These are phyloP conservation scores for Gobio occitaniae DNA, from an alignment of 2,797 vertebrate species.

Conservation along the genomic window DNA sequence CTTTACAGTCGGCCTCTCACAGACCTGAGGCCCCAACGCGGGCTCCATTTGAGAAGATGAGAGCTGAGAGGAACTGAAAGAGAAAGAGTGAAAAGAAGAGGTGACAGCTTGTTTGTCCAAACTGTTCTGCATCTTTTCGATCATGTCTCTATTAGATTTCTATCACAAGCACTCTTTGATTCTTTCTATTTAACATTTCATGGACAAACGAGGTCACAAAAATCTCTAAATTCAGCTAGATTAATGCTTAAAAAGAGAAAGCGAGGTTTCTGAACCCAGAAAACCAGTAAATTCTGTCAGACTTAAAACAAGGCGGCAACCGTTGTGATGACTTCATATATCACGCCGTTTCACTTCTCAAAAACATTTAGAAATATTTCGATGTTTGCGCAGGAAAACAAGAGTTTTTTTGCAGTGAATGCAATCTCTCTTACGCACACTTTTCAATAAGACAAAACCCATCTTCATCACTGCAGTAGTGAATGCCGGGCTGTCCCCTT, in stretches of 20 bases:
- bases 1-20: conserved; percentile 55
- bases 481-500: conserved; percentile 65
- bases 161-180: conserved; percentile 19
- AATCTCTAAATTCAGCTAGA: conserved; percentile 37
- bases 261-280: conserved; percentile 65
- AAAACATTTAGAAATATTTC: neutral
- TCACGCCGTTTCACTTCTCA: neutral
- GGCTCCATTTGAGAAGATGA: conserved; percentile 68
- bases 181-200: conserved; percentile 63
- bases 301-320: neutral
- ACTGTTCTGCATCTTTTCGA: neutral
- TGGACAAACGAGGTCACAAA: conserved; percentile 71
- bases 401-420: neutral
- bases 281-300: conserved; percentile 23
- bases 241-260: neutral
- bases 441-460: conserved; percentile 13
- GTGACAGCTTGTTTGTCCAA: conserved; percentile 7
- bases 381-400: neutral
- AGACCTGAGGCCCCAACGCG: conserved; percentile 79
- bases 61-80: conserved; percentile 47
- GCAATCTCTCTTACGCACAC: neutral
- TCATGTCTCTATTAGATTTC: neutral
- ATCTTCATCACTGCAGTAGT: conserved; percentile 37
- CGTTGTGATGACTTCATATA: neutral
- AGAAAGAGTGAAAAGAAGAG: conserved; percentile 17